Evolutionary conservation across 2,797 vertebrate genomes (phyloP).

Genomic region (Gouania willdenowi): DNA sequence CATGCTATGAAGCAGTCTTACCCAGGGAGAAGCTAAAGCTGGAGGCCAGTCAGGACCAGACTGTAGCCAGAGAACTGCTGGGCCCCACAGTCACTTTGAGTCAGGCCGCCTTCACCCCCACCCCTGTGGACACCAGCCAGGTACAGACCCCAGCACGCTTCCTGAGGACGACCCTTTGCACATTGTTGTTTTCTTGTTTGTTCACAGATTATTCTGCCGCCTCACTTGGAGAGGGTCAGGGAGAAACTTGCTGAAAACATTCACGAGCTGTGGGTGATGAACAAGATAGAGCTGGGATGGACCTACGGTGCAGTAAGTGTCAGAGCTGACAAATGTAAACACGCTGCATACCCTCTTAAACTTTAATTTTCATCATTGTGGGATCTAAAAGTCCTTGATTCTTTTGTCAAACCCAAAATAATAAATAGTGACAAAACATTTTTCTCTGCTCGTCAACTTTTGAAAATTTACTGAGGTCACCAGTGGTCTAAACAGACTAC

Average conservation of each 20-base stretch:
- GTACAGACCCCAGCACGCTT: conserved; percentile 68
- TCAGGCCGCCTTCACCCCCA: conserved; percentile 91
- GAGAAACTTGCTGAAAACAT: conserved; percentile 96
- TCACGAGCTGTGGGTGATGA: conserved; percentile 98
- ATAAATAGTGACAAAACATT: too few species aligned
- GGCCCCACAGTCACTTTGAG: conserved; percentile 87
- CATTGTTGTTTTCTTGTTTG: too few species aligned
- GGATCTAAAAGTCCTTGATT: too few species aligned
- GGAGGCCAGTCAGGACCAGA: conserved; percentile 85
- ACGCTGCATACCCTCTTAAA: too few species aligned
- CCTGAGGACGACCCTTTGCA: too few species aligned
- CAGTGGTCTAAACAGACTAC: too few species aligned
- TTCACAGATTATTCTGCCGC: conserved; percentile 87
- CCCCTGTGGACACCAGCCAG: conserved; percentile 93
- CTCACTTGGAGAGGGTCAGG: conserved; percentile 89
- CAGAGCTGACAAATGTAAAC: too few species aligned
- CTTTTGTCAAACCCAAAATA: too few species aligned
- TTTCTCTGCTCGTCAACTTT: too few species aligned
- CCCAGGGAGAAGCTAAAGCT: conserved; percentile 91
- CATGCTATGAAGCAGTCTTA: conserved; percentile 90
- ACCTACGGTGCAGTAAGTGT: conserved; percentile 85
- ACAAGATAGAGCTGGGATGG: conserved; percentile 96
- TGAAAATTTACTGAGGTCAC: too few species aligned
- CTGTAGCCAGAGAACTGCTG: conserved; percentile 79
- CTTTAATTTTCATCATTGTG: too few species aligned